These are phyloP conservation scores for Cacajao melanocephalus DNA, from an alignment of 2,797 vertebrate species.

Conservation along the genomic window DNA sequence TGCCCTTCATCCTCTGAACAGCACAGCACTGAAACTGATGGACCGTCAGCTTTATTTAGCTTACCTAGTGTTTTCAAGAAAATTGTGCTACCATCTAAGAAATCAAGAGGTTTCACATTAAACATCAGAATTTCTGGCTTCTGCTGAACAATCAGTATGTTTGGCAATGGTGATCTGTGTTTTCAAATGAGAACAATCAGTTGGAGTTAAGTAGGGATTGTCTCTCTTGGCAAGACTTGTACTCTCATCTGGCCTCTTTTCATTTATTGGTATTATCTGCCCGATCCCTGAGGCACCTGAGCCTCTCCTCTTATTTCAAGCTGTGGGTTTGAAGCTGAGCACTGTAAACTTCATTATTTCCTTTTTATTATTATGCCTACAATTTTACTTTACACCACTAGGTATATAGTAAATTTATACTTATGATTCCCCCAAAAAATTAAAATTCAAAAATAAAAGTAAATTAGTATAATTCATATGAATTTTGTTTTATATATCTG, in stretches of 20 bases:
- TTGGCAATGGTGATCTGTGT: not conserved
- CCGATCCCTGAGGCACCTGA: not conserved
- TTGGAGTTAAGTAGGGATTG: not conserved
- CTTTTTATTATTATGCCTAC: constrained; percentile 37
- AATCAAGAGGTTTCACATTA: constrained; percentile 7
- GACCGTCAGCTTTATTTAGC: not conserved
- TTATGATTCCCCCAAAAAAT: not conserved
- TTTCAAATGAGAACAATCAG: constrained; percentile 52
- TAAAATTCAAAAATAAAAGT: too few relatives aligned
- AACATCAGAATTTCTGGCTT: constrained; percentile 35
- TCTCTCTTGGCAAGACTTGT: not conserved
- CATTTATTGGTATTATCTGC: not conserved
- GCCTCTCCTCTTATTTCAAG: not conserved
- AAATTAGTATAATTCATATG: not conserved
- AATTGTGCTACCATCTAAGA: not conserved
- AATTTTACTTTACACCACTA: constrained; percentile 43
- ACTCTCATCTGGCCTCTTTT: not conserved
- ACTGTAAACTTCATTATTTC: not conserved
- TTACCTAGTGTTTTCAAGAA: constrained; percentile 1
- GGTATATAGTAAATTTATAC: constrained; percentile 48
- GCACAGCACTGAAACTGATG: not conserved
- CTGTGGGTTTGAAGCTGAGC: constrained; percentile 13
- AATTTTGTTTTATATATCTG: too few relatives aligned
- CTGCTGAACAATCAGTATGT: constrained; percentile 38
- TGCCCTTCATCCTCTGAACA: rapidly evolving